phyloP scores from a whole-genome alignment of 2,797 vertebrate genomes.

The Urosaurus nigricauda region DNA sequence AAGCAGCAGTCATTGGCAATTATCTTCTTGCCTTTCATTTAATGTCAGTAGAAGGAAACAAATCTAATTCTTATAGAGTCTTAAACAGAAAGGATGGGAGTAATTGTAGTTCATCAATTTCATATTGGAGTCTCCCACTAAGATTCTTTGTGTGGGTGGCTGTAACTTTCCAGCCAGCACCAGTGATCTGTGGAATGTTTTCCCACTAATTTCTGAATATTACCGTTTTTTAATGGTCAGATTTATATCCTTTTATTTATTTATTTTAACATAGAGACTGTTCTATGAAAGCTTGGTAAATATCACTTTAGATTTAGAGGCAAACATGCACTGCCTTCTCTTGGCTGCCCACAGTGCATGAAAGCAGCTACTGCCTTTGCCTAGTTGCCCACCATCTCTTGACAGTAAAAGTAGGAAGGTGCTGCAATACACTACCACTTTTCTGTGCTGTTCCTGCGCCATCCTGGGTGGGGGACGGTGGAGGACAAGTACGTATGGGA shows the following conservation, averaged over 20 bases:
- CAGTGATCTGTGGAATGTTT: neutral
- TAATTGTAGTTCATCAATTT: neutral
- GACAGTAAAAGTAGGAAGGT: neutral
- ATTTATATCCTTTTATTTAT: neutral
- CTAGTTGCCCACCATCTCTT: neutral
- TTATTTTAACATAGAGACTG: neutral
- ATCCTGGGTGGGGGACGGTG: too few species aligned
- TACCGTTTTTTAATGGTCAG: neutral
- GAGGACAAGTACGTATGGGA: too few species aligned
- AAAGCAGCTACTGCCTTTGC: too few species aligned
- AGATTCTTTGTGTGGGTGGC: neutral
- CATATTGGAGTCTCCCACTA: neutral
- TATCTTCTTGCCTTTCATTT: neutral
- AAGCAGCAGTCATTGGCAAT: neutral
- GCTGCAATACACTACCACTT: neutral
- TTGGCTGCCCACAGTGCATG: neutral
- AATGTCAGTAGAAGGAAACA: neutral
- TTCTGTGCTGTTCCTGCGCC: too few species aligned
- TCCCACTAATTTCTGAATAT: neutral
- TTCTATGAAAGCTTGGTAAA: neutral
- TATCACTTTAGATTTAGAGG: neutral
- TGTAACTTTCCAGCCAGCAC: neutral
- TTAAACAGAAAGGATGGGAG: neutral
- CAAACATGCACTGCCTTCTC: neutral
- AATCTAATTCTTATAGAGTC: neutral